Conservation (phyloP, 2,113 vertebrate species). For the Phalacrocorax carbo region DNA sequence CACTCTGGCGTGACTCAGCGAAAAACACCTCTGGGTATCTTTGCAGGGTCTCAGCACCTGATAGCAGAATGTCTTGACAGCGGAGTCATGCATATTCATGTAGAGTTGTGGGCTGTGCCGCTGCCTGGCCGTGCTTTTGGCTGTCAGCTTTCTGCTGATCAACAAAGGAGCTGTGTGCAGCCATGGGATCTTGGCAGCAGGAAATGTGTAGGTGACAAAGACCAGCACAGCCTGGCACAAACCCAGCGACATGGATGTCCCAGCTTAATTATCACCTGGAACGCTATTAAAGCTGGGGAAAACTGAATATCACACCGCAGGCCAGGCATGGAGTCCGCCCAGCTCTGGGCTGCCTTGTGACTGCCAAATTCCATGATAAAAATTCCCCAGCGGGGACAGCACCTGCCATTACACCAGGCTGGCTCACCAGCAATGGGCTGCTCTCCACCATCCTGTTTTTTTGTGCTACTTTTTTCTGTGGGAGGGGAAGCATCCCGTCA, state of each 20-base stretch:
- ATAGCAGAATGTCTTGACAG: background rate
- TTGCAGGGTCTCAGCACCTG: background rate
- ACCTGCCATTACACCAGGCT: background rate
- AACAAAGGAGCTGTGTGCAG: background rate
- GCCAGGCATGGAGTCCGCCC: background rate
- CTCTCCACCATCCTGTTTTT: background rate
- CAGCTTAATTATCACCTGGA: slow-evolving; percentile 20
- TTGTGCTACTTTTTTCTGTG: background rate
- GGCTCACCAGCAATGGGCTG: background rate
- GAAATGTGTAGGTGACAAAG: slow-evolving; percentile 11
- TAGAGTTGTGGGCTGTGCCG: background rate
- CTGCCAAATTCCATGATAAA: slow-evolving; percentile 46
- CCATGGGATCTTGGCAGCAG: background rate
- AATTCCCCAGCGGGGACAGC: background rate
- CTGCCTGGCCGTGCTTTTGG: background rate
- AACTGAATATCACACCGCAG: background rate
- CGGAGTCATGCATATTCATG: background rate
- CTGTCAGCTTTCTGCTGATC: background rate
- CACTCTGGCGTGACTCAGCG: background rate
- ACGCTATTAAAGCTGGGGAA: background rate
- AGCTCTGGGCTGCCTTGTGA: background rate
- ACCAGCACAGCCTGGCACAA: background rate
- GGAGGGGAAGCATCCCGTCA: background rate
- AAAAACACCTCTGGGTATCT: background rate
- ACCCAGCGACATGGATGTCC: background rate